Evolutionary conservation across 1,140 invertebrate species (phyloP).

Genomic region (Trigoniulus corallinus): DNA sequence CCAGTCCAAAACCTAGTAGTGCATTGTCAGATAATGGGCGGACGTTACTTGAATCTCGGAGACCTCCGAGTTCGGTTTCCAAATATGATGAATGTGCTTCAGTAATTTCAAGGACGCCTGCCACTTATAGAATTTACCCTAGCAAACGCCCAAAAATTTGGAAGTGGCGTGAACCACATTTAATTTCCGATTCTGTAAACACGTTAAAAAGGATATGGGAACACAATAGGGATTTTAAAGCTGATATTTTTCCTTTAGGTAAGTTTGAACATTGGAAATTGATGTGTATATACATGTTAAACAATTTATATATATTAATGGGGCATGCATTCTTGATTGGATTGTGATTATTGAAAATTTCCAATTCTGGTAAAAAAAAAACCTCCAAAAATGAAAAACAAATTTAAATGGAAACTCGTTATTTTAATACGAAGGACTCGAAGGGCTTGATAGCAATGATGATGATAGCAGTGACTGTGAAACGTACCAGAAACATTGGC

Average conservation of each 20-base stretch:
- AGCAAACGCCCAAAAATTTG: background rate
- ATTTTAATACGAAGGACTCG: no score
- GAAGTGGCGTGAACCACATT: background rate
- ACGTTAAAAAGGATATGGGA: conserved; percentile 14
- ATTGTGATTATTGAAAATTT: background rate
- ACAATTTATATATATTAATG: no score
- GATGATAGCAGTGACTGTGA: conserved; percentile 21
- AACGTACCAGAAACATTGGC: conserved; percentile 23
- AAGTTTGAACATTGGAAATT: no score
- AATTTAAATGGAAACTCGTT: background rate
- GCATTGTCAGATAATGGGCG: no score
- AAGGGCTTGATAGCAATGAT: conserved; percentile 25
- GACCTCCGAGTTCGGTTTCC: background rate
- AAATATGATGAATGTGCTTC: background rate
- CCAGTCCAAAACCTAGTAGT: no score
- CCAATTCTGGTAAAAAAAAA: background rate
- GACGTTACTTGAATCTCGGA: no score
- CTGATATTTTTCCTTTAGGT: conserved; percentile 27
- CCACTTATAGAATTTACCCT: background rate
- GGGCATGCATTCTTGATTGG: background rate
- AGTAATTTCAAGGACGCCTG: background rate
- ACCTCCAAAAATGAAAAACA: background rate
- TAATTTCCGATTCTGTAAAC: conserved; percentile 12
- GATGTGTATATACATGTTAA: no score
- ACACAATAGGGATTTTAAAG: conserved; percentile 19